Base-by-base conservation (phyloP, 2,797 vertebrate genomes). In the Oceanodroma leucorhoa region DNA sequence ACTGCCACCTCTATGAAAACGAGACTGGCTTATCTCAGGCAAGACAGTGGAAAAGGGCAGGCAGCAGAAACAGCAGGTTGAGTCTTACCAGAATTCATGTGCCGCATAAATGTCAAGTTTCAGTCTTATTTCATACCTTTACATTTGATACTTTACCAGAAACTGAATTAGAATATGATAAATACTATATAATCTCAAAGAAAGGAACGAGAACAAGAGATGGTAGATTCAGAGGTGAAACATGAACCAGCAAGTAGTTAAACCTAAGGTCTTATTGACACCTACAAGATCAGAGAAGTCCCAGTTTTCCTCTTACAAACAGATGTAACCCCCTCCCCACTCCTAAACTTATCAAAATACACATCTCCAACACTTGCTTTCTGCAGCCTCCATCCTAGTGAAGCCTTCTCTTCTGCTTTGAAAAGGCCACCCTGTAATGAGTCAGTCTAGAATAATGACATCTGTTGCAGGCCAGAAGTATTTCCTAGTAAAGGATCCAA, bases 71-170 rank as follows among this genome's bases (percentile, higher is more conserved):
- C 5, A 57, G 23, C 23, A 38, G 11, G 19, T 21, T 87, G 62
- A 61, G 24, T 67, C 46, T 17, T 7, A n/a, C 22, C 3, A 0
- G 48, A 95, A 85, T 70, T 76, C 24, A 77, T 48, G 26, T n/a
- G 48, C 8, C 0, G 0, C 9, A 32, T 0, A 9, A 62, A 85
- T 32, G 19, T n/a, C 41, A 51, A 20, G 11, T 66, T 90, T 87
- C 40, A 26, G 9, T 41, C 40, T 66, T n/a, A 58, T 32, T 27
- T 23, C 38, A 7, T 53, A 64, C n/a, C 7, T 69, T 90, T 62
- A n/a, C 7, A 70, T 40, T 57, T 61, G 27, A 55, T 66, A 66
- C 27, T 61, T 80, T 27, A 46, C 14, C 72, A 27, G 43, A 89
- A 91, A 76, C 27, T 1, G 2, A 90, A 92, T 48, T 73, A 71